phyloP scores from a whole-genome alignment of 2,113 vertebrate species.

The Tylochromis polylepis region DNA sequence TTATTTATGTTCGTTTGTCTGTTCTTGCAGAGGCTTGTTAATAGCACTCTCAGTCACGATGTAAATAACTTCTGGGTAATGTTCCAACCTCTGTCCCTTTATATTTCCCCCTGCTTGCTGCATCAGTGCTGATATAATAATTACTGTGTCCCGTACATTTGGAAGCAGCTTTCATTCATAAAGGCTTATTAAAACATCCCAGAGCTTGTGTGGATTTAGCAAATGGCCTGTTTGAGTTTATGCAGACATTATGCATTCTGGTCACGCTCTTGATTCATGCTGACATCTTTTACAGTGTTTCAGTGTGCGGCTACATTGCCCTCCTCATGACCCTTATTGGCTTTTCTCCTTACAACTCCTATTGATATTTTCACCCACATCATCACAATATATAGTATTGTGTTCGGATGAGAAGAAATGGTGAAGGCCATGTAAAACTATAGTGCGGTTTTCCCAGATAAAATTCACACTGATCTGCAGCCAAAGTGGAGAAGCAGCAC shows the following conservation, averaged over 20 bases:
- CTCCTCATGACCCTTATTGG: background rate
- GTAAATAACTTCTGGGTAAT: slow-evolving; percentile 19
- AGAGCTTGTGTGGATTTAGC: slow-evolving; percentile 16
- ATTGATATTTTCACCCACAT: background rate
- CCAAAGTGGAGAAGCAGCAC: background rate
- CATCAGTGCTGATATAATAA: background rate
- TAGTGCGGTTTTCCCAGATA: background rate
- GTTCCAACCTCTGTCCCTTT: background rate
- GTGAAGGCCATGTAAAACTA: background rate
- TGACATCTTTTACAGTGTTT: background rate
- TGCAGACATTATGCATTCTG: slow-evolving; percentile 1
- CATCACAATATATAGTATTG: background rate
- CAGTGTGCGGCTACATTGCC: background rate
- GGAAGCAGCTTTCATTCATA: slow-evolving; percentile 12
- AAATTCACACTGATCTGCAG: background rate
- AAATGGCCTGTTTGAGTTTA: background rate
- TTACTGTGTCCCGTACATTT: background rate
- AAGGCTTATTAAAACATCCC: slow-evolving; percentile 49
- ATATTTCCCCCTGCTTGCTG: background rate
- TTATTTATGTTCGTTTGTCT: background rate
- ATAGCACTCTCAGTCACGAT: slow-evolving; percentile 19
- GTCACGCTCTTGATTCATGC: background rate
- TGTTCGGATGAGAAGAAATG: background rate
- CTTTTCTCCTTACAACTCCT: background rate
- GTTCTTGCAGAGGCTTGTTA: background rate